A percentile compares a stretch with the other conserved stretches of the same genome.
These are phyloP conservation scores for Drosophila watanabei DNA, from an alignment of 1,140 invertebrate species.

Conservation along the genomic window DNA sequence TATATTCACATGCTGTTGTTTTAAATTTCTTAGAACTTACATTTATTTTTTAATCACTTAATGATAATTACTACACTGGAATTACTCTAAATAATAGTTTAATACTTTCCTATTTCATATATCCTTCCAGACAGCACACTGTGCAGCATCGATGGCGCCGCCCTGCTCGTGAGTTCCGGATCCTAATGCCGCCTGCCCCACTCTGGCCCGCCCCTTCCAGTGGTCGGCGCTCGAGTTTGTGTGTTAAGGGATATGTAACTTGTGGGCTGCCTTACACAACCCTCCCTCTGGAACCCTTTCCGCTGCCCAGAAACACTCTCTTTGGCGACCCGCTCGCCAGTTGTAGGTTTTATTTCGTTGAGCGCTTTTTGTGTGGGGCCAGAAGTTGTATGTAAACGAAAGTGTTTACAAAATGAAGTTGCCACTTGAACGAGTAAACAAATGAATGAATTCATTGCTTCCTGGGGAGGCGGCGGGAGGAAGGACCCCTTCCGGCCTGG, in stretches of 20 bases:
- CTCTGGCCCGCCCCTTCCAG: conserved; percentile 18
- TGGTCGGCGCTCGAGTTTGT: conserved; percentile 68
- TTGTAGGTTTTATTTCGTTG: conserved; percentile 52
- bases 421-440: conserved; percentile 83
- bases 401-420: conserved; percentile 84
- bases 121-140: conserved; percentile 14
- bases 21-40: neutral
- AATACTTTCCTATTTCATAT: neutral
- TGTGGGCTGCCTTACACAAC: conserved; percentile 75
- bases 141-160: conserved; percentile 31
- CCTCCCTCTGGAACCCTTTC: neutral
- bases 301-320: neutral
- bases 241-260: conserved; percentile 80
- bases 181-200: conserved; percentile 38
- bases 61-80: neutral
- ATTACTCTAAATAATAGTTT: neutral
- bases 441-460: conserved; percentile 84
- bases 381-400: conserved; percentile 83
- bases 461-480: conserved; percentile 17
- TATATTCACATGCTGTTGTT: neutral
- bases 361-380: conserved; percentile 47
- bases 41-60: neutral
- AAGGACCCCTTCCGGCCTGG: conserved; percentile 43
- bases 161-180: conserved; percentile 40
- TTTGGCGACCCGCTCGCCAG: neutral